Evolutionary conservation across 1,140 invertebrate genomes (phyloP).

Genomic region (Listronotus bonariensis): DNA sequence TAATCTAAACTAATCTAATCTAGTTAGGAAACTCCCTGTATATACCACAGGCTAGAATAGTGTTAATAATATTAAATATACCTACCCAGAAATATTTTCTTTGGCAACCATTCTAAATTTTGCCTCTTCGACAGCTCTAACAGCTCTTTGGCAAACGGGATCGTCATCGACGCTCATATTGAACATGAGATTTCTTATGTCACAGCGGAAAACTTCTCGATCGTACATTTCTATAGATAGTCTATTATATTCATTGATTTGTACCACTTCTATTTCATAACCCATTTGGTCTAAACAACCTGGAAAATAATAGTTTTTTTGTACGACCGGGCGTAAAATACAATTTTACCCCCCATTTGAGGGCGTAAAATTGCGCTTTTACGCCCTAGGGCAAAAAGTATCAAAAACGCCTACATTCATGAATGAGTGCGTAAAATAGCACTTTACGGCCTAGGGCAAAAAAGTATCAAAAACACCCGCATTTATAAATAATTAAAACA

Average conservation of each 20-base stretch:
- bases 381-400: too few species aligned
- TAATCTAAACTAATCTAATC: too few species aligned
- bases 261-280: conserved; percentile 35
- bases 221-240: conserved; percentile 41
- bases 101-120: conserved; percentile 5
- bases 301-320: background rate
- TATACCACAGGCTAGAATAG: too few species aligned
- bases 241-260: conserved; percentile 35
- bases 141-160: conserved; percentile 30
- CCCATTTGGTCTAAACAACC: conserved; percentile 11
- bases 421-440: too few species aligned
- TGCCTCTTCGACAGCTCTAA: conserved; percentile 33
- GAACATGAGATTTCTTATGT: conserved; percentile 43
- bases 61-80: too few species aligned
- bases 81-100: background rate
- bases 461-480: too few species aligned
- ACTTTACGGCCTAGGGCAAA: too few species aligned
- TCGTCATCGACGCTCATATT: conserved; percentile 42
- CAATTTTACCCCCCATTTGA: too few species aligned
- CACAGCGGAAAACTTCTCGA: conserved; percentile 39
- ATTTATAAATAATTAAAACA: too few species aligned
- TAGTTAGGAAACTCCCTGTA: too few species aligned
- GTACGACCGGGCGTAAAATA: background rate
- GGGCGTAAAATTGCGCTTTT: too few species aligned
- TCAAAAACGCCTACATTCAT: too few species aligned